Evolutionary conservation across 2,888 invertebrate species (phyloP), one percentile per base, ranked within the genome.

Genomic region (Mesoligia furuncula): DNA sequence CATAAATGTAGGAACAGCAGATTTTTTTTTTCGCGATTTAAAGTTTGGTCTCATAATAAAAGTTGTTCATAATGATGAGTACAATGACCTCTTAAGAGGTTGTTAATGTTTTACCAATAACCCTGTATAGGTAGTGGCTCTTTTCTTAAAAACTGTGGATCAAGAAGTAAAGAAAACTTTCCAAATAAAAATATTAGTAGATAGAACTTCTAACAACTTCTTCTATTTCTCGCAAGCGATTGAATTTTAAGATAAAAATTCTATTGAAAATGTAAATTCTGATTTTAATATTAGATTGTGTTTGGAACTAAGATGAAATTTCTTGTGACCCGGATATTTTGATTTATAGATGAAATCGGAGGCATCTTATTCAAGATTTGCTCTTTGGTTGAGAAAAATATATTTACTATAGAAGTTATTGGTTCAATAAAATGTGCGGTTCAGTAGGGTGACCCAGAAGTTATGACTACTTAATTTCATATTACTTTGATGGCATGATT

Each of bases 241-340:
- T 61, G 8, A 42, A 36, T 51, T 51, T 27, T 13, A 8, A 39
- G 27, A 45, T 24, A 69, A 66, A 83, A 69, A 75, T 20, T 42
- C 24, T 7, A 36, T 59, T 69, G 54, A 70, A 80, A 80, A 78
- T 67, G 39, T 61, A 79, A 83, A 79, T 79, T 83, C 13, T 31
- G 66, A 84, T 83, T 83, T 71, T 48, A 83, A 78, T 83, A 62
- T 36, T 3, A 66, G 66, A 83, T 78, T 57, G 20, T n/a, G 17
- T 71, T 78, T 54, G 48, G 9, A 78, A 68, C 48, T 68, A 68
- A 71, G 36, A 59, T 71, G 2, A 48, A 48, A 78, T 82, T 77
- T 42, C 57, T 45, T 13, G n/a, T 42, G 79, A 62, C 27, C 48
- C 20, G 61, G 42, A 67, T 84, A 57, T 84, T 77, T 59, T 62